Evolutionary conservation across 2,797 vertebrate species (phyloP).

Genomic region (Tauraco hartlaubi): DNA sequence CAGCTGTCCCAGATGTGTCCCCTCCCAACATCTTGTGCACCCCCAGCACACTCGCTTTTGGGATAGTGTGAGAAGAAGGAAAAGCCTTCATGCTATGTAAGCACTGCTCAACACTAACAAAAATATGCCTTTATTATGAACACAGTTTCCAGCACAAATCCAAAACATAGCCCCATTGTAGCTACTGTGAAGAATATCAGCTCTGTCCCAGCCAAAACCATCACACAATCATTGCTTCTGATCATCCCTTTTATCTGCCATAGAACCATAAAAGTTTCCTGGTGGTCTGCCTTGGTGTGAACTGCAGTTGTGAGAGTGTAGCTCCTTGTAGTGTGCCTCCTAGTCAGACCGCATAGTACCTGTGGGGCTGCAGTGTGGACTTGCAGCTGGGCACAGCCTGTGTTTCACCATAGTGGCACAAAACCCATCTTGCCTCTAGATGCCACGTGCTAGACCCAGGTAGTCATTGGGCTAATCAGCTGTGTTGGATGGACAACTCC

Average conservation of each 20-base stretch:
- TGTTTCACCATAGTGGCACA: not conserved
- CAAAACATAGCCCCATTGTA: too few species aligned
- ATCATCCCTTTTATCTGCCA: not conserved
- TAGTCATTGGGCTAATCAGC: not conserved
- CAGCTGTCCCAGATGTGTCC: too few species aligned
- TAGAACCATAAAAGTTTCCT: not conserved
- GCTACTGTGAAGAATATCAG: too few species aligned
- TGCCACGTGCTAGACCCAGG: rapidly evolving
- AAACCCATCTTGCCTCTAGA: not conserved
- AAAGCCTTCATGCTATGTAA: too few species aligned
- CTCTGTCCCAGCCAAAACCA: too few species aligned
- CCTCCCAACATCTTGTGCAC: too few species aligned
- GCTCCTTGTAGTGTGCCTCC: not conserved
- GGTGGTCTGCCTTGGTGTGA: not conserved
- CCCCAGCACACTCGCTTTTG: too few species aligned
- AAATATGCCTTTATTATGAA: too few species aligned
- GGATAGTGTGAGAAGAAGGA: too few species aligned
- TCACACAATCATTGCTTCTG: not conserved
- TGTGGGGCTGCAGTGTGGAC: rapidly evolving
- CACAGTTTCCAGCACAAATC: too few species aligned
- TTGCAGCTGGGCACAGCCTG: not conserved
- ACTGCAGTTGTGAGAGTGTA: not conserved
- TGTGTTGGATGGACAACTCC: not conserved
- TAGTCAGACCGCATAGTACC: not conserved
- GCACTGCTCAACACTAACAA: too few species aligned